A percentile compares a stretch with the other conserved stretches of the same genome.
These are phyloP conservation scores for Nyctibius grandis DNA, from an alignment of 2,797 vertebrate species.

Conservation along the genomic window DNA sequence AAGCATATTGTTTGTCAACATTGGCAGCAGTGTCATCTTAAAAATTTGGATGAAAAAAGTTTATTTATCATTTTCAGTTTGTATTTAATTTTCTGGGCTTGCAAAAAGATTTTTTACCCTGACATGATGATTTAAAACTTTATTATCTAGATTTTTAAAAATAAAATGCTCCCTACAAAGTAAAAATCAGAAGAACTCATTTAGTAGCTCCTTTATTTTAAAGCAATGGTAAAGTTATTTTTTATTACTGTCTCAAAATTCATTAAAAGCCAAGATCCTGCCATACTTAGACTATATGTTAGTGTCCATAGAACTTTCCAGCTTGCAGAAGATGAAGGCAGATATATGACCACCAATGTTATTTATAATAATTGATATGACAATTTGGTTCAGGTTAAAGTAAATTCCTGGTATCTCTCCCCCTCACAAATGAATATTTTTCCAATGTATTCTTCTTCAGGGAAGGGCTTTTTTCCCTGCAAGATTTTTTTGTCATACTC, in stretches of 20 bases:
- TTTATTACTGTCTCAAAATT: background rate
- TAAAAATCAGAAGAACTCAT: background rate
- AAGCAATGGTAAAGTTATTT: background rate
- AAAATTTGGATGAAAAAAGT: background rate
- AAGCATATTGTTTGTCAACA: background rate
- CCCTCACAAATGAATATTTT: background rate
- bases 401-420: background rate
- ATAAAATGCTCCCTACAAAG: background rate
- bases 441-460: background rate
- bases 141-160: background rate
- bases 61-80: background rate
- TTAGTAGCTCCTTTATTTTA: background rate
- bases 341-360: background rate
- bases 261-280: background rate
- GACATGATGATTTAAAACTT: background rate
- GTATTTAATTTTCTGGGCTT: background rate
- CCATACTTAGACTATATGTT: background rate
- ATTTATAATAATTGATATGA: background rate
- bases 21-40: background rate
- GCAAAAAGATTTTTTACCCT: background rate
- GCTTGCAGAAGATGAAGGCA: background rate
- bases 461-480: background rate
- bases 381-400: background rate
- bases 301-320: background rate
- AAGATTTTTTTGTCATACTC: background rate